Evolutionary conservation across 1,140 invertebrate genomes (phyloP), one percentile per base, ranked within the genome.

Genomic region (Cherax quadricarinatus): DNA sequence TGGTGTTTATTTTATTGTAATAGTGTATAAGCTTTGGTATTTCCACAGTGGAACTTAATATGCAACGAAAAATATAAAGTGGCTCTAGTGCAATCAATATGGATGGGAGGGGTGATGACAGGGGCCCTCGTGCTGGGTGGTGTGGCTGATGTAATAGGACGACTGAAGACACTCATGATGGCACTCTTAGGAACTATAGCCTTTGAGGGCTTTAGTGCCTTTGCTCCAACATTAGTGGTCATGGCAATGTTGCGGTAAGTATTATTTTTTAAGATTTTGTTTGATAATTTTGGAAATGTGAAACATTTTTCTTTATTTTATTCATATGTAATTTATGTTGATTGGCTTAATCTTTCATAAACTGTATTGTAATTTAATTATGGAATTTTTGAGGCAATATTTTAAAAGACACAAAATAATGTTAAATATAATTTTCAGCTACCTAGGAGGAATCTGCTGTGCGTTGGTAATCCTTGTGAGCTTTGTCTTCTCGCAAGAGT

Each of bases 401-500:
- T 86, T 57, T 41, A 86, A 30, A n/a, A 24, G 24, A 66, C 18
- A 57, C 16, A 75, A 51, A n/a, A 30, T 57, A 84, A 0, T 62
- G 70, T 85, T 78, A 24, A 7, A 30, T 41, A n/a, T 73, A 3
- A 51, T 24, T 85, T 86, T n/a, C 83, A 87, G 90, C n/a, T 91
- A n/a, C 49, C 60, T 93, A 75, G 93, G 90, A 66, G 93, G 93
- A 79, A 82, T 93, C 7, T 86, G 87, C 84, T 93, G 90, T 89
- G 82, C 93, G 51, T 75, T 93, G 81, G 88, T 93, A 12, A 93
- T 93, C 70, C 85, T 93, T 57, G 87, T 62, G 24, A 92, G 93
- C 78, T 93, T 93, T 62, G 93, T 93, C 60, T 84, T 93, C 62
- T 93, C 93, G 53, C 93, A 93, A 87, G 93, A 93, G 75, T 80